Evolutionary conservation across 2,888 invertebrate genomes (phyloP).

Genomic region (Drosophila koepferae): DNA sequence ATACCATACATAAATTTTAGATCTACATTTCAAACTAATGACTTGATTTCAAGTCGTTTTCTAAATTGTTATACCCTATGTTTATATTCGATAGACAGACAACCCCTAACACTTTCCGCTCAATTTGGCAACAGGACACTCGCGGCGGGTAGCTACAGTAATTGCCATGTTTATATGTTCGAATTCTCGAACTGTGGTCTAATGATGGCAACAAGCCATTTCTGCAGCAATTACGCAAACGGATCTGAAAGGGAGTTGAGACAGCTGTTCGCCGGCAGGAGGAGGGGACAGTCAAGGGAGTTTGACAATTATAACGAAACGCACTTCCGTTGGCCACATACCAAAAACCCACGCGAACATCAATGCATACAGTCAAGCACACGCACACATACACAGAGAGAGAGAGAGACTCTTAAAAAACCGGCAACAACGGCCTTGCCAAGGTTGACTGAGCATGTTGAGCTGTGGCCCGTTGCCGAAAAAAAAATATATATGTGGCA

Average conservation of each 20-base stretch:
- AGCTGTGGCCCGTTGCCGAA: slow-evolving; percentile 54
- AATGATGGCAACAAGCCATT: slow-evolving; percentile 72
- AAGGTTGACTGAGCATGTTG: slow-evolving; percentile 83
- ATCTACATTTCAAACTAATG: slow-evolving; percentile 22
- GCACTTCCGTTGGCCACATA: slow-evolving; percentile 74
- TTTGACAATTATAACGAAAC: slow-evolving; percentile 65
- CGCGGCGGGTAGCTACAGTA: slow-evolving; percentile 40
- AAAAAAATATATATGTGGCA: slow-evolving; percentile 61
- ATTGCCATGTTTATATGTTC: slow-evolving; percentile 61
- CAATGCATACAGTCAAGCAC: slow-evolving; percentile 25
- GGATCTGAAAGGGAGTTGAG: slow-evolving; percentile 30
- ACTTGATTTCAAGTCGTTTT: slow-evolving; percentile 7
- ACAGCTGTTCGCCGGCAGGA: slow-evolving; percentile 47
- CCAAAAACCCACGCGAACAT: slow-evolving; percentile 65
- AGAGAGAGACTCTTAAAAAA: slow-evolving; percentile 62
- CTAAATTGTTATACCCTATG: slow-evolving; percentile 15
- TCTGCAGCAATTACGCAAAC: slow-evolving; percentile 66
- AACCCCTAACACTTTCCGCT: slow-evolving; percentile 60
- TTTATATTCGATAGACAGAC: slow-evolving; percentile 10
- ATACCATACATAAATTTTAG: background rate
- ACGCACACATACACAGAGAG: slow-evolving; percentile 34
- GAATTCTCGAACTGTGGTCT: slow-evolving; percentile 40
- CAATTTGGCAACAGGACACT: slow-evolving; percentile 72
- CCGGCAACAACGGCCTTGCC: slow-evolving; percentile 84
- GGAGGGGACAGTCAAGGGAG: slow-evolving; percentile 26